Evolutionary conservation across 2,113 vertebrate genomes (phyloP).

Genomic region (Rafetus swinhoei): DNA sequence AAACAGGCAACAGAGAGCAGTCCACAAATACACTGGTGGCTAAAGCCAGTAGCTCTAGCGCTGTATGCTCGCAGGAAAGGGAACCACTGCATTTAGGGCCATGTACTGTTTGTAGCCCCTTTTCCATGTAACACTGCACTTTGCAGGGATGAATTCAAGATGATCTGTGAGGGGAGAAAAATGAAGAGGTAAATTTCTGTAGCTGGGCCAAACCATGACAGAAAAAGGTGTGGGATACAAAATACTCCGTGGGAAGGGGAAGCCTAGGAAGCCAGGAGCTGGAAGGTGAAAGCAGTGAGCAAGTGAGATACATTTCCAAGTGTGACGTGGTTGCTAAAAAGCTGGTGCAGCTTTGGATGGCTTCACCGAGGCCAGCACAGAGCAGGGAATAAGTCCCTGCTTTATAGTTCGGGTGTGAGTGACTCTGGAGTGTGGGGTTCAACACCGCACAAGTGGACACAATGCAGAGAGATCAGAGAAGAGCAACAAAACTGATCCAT

Average conservation of each 20-base stretch:
- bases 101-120: background rate
- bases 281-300: accelerated
- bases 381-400: background rate
- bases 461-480: background rate
- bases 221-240: background rate
- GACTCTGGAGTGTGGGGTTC: accelerated
- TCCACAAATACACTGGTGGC: background rate
- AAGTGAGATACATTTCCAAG: background rate
- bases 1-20: background rate
- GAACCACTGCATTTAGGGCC: background rate
- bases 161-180: background rate
- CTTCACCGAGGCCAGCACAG: background rate
- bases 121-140: background rate
- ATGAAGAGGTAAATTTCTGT: background rate
- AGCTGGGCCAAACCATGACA: background rate
- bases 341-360: accelerated
- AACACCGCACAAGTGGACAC: background rate
- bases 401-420: background rate
- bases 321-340: background rate
- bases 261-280: background rate
- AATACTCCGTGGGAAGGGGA: background rate
- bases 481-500: background rate
- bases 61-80: accelerated
- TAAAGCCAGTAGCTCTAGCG: background rate
- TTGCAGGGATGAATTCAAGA: background rate